Conservation (phyloP, 2,797 vertebrate species). For the Peromyscus nudipes region DNA sequence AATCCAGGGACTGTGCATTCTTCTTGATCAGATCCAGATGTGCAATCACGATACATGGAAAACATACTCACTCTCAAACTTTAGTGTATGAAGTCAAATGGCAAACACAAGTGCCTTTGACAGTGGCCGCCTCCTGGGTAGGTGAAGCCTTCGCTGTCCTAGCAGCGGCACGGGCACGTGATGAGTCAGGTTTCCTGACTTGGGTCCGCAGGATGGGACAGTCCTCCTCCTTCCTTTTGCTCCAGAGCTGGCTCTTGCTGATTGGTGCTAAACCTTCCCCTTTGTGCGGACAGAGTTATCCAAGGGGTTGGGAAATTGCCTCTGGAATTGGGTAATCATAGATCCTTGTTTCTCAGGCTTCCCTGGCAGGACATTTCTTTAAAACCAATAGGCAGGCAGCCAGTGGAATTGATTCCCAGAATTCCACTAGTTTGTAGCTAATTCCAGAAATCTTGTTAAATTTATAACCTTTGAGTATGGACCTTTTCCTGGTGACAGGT, state of each 20-base stretch:
- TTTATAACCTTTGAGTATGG: constrained; percentile 69
- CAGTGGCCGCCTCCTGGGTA: neutral
- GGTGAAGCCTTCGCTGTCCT: neutral
- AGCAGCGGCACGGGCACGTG: neutral
- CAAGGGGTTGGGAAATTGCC: accelerated
- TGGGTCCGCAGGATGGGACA: neutral
- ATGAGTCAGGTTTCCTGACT: neutral
- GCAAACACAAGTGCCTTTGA: neutral
- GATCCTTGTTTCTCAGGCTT: constrained; percentile 40
- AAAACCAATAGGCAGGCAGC: constrained; percentile 59
- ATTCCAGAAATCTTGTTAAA: constrained; percentile 69
- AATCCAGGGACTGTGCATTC: neutral
- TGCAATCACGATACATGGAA: neutral
- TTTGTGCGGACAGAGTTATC: neutral
- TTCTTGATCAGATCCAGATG: constrained; percentile 64
- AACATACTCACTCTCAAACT: constrained; percentile 9
- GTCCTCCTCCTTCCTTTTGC: neutral
- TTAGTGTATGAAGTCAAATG: neutral
- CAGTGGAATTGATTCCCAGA: constrained; percentile 65
- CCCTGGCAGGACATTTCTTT: constrained; percentile 42
- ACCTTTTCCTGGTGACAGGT: constrained; percentile 43
- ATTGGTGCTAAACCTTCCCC: neutral
- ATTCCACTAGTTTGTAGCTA: constrained; percentile 72
- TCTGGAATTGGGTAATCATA: neutral
- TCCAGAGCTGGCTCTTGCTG: neutral